Evolutionary conservation across 2,113 vertebrate genomes (phyloP), one percentile per base, ranked within the genome.

Genomic region (Mungos mungo): DNA sequence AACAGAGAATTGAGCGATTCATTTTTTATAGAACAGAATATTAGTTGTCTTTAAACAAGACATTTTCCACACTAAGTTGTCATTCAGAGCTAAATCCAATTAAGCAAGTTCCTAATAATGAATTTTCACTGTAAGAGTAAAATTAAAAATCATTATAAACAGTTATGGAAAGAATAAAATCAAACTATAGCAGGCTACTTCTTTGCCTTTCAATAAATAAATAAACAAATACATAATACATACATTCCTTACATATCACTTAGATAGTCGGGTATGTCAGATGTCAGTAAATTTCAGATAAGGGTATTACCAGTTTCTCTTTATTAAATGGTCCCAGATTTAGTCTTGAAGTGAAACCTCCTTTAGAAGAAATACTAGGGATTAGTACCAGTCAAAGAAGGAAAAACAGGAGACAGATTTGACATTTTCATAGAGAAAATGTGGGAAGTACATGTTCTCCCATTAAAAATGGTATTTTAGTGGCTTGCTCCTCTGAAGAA

Each of bases 91-190:
- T 91, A 65, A 96, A 63, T 89, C 71, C 47, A 95, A 94, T 95
- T 93, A 97, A 97, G 95, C 91, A 97, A 65, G 52, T 63, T 93
- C 23, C n/a, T 52, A 82, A 57, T 54, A 96, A 93, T 52, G 31
- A 88, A 95, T 94, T 96, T 97, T 95, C 95, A 93, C 52, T 74
- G 31, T 11, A 89, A 88, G 27, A 84, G 31, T 79, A 41, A 95
- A 96, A 96, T 97, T 91, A 93, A 96, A 93, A 68, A 95, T 96
- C 45, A 79, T 91, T 82, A 90, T 23, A 94, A 85, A 95, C 15
- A 90, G 85, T 68, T 69, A 89, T 1, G 21, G 31, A 92, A 84
- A 31, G 45, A 95, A 69, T 29, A 83, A 95, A 95, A 83, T 83
- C 7, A 71, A 91, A 96, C 35, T 47, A 4, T 68, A 77, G 35